Evolutionary conservation across 2,113 vertebrate genomes (phyloP).

Genomic region (Lycocorax pyrrhopterus): DNA sequence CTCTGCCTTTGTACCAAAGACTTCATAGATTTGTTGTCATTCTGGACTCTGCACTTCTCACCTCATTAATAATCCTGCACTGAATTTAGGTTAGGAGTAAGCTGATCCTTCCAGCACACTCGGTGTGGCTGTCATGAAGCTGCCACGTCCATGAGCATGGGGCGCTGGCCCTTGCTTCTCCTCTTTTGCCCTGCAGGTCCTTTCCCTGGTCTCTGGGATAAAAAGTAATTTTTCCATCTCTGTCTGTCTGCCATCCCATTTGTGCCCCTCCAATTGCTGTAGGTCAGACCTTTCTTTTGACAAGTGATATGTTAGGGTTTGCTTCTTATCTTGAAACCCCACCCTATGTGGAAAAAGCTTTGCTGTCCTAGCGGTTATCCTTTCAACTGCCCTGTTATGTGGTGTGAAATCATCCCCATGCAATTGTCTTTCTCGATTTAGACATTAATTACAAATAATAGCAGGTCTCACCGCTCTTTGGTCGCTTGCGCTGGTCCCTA

Average conservation of each 20-base stretch:
- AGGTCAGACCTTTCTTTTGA: neutral
- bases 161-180: neutral
- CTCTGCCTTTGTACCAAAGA: neutral
- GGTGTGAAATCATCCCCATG: neutral
- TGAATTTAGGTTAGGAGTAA: conserved; percentile 12
- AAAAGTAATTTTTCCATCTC: neutral
- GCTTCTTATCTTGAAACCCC: neutral
- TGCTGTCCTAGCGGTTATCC: neutral
- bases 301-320: neutral
- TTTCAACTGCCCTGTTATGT: neutral
- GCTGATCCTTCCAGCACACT: neutral
- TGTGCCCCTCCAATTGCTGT: neutral
- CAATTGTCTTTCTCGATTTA: neutral
- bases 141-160: neutral
- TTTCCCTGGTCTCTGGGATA: neutral
- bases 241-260: neutral
- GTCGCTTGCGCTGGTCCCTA: neutral
- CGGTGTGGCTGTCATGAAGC: rapidly evolving
- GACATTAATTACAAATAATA: neutral
- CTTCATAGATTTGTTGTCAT: neutral
- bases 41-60: neutral
- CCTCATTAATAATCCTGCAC: neutral
- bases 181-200: neutral
- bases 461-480: neutral
- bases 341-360: neutral